phyloP scores from a whole-genome alignment of 2,113 vertebrate genomes.

The Laticauda laticaudata region DNA sequence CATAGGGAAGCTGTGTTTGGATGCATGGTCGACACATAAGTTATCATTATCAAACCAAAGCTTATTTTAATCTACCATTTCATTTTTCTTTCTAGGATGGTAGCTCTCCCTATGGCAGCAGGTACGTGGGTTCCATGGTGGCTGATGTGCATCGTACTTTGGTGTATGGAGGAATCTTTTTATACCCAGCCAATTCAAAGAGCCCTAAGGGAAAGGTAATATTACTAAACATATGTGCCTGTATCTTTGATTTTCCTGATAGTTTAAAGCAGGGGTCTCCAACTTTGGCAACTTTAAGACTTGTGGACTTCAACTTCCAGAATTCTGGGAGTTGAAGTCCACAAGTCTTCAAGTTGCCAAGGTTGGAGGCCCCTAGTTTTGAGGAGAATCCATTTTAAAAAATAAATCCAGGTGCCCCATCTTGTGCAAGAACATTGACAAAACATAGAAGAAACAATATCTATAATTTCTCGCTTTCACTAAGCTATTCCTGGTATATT shows the following conservation, averaged over 20 bases:
- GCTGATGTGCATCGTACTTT: slow-evolving; percentile 95
- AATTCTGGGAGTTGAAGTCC: too few relatives aligned
- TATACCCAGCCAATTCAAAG: slow-evolving; percentile 91
- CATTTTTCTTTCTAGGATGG: slow-evolving; percentile 76
- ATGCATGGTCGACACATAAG: neutral
- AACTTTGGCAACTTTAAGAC: too few relatives aligned
- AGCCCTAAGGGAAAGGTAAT: slow-evolving; percentile 92
- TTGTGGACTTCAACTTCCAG: too few relatives aligned
- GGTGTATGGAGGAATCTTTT: slow-evolving; percentile 94
- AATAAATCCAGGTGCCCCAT: too few relatives aligned
- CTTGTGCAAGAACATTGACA: neutral
- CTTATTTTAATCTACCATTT: neutral
- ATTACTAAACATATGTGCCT: neutral
- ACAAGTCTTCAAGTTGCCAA: too few relatives aligned
- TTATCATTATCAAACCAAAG: neutral
- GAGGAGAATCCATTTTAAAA: neutral
- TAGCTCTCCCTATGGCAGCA: slow-evolving; percentile 82
- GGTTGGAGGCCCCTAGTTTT: too few relatives aligned
- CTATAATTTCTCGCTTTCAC: neutral
- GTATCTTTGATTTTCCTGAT: neutral
- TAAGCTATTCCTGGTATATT: neutral
- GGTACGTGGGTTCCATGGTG: slow-evolving; percentile 96
- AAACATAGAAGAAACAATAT: neutral
- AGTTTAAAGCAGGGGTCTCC: neutral
- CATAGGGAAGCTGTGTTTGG: neutral